Conservation (phyloP, 2,113 vertebrate genomes). For the Ancistrus triradiatus region DNA sequence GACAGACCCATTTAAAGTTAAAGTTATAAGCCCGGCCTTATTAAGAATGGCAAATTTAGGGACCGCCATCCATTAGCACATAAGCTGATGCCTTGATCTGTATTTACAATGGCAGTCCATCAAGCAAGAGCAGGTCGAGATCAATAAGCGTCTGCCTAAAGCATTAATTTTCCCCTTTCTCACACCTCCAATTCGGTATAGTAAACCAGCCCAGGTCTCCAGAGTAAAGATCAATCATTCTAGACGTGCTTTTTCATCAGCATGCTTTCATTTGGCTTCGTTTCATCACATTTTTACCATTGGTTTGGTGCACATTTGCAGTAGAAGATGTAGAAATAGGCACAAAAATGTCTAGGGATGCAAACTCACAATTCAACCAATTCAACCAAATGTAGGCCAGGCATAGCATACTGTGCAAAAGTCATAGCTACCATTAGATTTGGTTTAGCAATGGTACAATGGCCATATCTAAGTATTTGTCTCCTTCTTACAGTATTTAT, state of each 20-base stretch:
- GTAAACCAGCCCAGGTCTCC: constrained; percentile 24
- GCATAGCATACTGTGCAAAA: no score
- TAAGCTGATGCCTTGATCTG: constrained; percentile 50
- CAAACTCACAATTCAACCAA: no score
- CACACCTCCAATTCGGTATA: constrained; percentile 35
- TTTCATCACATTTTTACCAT: constrained; percentile 37
- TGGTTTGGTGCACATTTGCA: constrained; percentile 39
- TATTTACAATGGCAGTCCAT: constrained; percentile 48
- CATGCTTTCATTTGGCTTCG: constrained; percentile 31
- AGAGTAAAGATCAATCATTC: constrained; percentile 24
- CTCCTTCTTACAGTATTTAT: no score
- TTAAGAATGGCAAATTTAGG: constrained; percentile 35
- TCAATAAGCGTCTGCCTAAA: constrained; percentile 45
- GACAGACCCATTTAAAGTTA: constrained; percentile 3
- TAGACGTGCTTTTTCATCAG: constrained; percentile 24
- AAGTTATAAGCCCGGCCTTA: constrained; percentile 15
- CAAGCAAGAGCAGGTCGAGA: constrained; percentile 39
- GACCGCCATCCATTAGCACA: constrained; percentile 38
- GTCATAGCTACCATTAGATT: no score
- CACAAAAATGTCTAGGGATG: no score
- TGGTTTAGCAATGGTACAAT: no score
- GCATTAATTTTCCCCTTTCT: constrained; percentile 39
- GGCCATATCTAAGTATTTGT: no score
- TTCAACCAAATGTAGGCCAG: no score
- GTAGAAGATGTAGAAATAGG: no score